Evolutionary conservation across 2,113 vertebrate species (phyloP).

Genomic region (Lethenteron camtschaticum): DNA sequence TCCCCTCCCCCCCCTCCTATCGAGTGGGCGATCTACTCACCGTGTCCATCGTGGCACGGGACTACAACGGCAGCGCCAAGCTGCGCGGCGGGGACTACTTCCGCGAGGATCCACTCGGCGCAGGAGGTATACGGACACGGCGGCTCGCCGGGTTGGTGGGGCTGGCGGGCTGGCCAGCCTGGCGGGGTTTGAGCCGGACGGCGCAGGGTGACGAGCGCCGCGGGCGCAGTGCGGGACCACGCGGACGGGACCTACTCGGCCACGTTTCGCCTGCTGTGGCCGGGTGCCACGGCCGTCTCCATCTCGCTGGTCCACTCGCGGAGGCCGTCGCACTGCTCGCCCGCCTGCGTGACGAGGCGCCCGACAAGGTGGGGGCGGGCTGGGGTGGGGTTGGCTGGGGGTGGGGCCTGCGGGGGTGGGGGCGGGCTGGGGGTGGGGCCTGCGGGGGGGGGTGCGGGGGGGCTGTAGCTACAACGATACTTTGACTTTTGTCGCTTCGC

Average conservation of each 20-base stretch:
- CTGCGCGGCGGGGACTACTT: conserved; percentile 14
- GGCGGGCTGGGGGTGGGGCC: too few species aligned
- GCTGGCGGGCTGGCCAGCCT: too few species aligned
- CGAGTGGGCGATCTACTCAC: conserved; percentile 11
- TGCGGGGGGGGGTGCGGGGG: too few species aligned
- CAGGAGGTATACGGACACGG: too few species aligned
- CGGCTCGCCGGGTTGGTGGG: too few species aligned
- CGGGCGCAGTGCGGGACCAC: conserved; percentile 8
- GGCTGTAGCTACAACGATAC: too few species aligned
- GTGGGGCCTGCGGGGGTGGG: too few species aligned
- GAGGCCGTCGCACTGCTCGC: conserved; percentile 11
- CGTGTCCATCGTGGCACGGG: conserved; percentile 10
- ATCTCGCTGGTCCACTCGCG: conserved; percentile 16
- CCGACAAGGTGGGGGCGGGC: too few species aligned
- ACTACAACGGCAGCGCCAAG: conserved; percentile 11
- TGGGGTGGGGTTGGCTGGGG: too few species aligned
- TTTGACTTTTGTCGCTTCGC: too few species aligned
- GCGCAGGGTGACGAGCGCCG: conserved; percentile 1
- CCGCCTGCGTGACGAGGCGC: conserved; percentile 8
- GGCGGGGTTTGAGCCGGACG: too few species aligned
- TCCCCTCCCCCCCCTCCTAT: conserved; percentile 4
- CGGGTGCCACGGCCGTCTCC: conserved; percentile 9
- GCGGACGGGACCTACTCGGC: conserved; percentile 11
- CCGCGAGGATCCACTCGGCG: neutral
- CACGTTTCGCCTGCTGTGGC: conserved; percentile 14